Evolutionary conservation across 2,888 invertebrate species (phyloP).

Genomic region (Hanleya hanleyi): DNA sequence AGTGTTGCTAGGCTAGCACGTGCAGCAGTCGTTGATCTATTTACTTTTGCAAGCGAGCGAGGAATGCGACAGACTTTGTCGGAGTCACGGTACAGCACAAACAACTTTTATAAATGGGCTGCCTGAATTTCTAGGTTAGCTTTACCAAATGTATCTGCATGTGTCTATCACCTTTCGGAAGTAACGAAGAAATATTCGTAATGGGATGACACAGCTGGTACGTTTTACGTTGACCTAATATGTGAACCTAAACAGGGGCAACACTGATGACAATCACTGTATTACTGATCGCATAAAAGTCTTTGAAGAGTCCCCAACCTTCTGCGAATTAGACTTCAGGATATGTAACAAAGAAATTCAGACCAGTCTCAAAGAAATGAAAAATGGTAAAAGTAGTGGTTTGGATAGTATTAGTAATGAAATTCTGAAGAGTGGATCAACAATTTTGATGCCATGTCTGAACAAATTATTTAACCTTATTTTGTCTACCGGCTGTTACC

Average conservation of each 20-base stretch:
- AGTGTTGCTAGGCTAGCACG: too few relatives aligned
- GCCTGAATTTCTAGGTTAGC: too few relatives aligned
- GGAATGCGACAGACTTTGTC: too few relatives aligned
- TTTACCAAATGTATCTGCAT: not conserved
- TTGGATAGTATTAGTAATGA: conserved; percentile 10
- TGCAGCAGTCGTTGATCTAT: too few relatives aligned
- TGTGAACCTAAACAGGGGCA: too few relatives aligned
- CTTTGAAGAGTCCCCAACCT: not conserved
- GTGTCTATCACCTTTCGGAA: too few relatives aligned
- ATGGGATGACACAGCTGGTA: too few relatives aligned
- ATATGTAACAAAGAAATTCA: not conserved
- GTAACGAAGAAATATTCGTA: too few relatives aligned
- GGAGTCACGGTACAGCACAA: not conserved
- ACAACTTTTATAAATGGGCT: not conserved
- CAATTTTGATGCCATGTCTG: not conserved
- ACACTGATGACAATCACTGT: too few relatives aligned
- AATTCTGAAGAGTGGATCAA: conserved; percentile 10
- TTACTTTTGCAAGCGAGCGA: too few relatives aligned
- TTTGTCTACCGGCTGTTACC: not conserved
- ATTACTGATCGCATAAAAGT: not conserved
- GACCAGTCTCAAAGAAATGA: not conserved
- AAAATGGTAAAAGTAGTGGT: not conserved
- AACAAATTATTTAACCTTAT: conserved; percentile 1
- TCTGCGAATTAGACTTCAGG: not conserved
- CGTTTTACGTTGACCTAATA: too few relatives aligned